phyloP scores from a whole-genome alignment of 2,888 invertebrate species.

The Pseudococcus jackbeardsleyi region DNA sequence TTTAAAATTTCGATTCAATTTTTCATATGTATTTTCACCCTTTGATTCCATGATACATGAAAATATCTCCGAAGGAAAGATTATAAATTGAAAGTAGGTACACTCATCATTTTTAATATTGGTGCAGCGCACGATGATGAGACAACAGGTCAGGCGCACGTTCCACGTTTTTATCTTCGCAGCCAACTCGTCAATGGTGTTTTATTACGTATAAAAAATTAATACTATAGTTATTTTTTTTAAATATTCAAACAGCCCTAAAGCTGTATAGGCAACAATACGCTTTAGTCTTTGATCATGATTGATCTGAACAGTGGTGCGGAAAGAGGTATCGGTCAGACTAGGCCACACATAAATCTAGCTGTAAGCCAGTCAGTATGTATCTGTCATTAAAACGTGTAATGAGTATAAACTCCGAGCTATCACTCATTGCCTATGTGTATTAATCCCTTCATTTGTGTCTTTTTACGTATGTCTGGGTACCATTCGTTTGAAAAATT shows the following conservation, averaged over 20 bases:
- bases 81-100: too few relatives aligned
- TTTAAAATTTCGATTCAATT: background rate
- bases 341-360: conserved; percentile 64
- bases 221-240: conserved; percentile 59
- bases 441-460: conserved; percentile 53
- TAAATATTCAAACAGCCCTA: conserved; percentile 61
- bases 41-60: background rate
- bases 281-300: conserved; percentile 43
- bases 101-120: too few relatives aligned
- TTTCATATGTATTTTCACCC: conserved; percentile 23
- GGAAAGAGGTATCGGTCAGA: conserved; percentile 29
- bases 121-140: background rate
- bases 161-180: background rate
- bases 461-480: background rate
- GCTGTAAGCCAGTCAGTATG: conserved; percentile 61
- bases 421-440: conserved; percentile 55
- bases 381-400: conserved; percentile 63
- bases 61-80: background rate
- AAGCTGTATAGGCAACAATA: conserved; percentile 59
- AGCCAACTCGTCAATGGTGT: conserved; percentile 4
- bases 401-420: conserved; percentile 60
- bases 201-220: conserved; percentile 61
- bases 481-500: background rate
- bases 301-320: conserved; percentile 43
- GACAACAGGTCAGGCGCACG: background rate